phyloP scores from a whole-genome alignment of 2,113 vertebrate species.

The Dolichotis patagonum region DNA sequence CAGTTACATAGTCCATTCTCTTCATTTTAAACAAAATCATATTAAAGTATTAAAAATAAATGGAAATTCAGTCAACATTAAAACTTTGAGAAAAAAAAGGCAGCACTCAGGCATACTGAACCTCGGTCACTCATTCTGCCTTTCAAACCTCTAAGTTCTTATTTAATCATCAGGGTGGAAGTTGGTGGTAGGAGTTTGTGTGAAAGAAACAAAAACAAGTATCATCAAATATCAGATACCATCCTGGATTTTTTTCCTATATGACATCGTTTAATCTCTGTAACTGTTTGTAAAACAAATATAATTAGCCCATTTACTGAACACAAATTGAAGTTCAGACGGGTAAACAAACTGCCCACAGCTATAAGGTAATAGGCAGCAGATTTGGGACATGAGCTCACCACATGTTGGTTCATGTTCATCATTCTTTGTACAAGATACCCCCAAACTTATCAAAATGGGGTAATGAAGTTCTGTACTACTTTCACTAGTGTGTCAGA shows the following conservation, averaged over 20 bases:
- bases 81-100: constrained; percentile 42
- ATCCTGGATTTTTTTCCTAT: background rate
- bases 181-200: background rate
- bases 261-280: background rate
- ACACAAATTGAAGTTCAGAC: constrained; percentile 1
- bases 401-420: background rate
- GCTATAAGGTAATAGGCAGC: background rate
- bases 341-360: background rate
- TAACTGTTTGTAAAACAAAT: background rate
- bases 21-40: constrained; percentile 64
- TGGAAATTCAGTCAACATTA: constrained; percentile 52
- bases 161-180: background rate
- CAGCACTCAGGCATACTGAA: background rate
- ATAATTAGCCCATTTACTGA: background rate
- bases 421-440: background rate
- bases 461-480: background rate
- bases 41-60: constrained; percentile 57
- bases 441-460: background rate
- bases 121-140: constrained; percentile 2
- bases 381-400: background rate
- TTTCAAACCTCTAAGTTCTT: background rate
- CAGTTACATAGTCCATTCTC: background rate
- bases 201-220: constrained; percentile 46
- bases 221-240: background rate
- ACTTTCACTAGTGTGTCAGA: background rate